Base-by-base conservation (phyloP, 2,797 vertebrate species). In the Ceyx erithaca region DNA sequence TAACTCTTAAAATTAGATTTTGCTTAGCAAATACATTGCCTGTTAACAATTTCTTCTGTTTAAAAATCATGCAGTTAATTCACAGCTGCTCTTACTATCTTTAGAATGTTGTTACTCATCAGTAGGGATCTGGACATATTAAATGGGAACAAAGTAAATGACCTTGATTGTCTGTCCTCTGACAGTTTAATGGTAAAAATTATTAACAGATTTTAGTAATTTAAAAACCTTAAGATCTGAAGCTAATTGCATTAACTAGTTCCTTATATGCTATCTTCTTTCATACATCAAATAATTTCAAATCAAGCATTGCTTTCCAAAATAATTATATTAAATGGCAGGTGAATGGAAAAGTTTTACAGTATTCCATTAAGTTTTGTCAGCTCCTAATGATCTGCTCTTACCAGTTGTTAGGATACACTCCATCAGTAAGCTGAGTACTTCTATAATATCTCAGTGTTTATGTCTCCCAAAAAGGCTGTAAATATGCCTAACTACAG, bases 31-130 rank as follows among this genome's bases (percentile, higher is more conserved):
- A 89, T 86, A 52, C 31, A 62, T 71, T 75, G 48, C 11, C 28
- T 54, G 40, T 55, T 82, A 90, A 70, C 54, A 79, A 51, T 90
- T 91, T 77, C 75, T 85, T 71, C 91, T 90, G 63, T 87, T 85
- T 78, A 80, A 85, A 82, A 89, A 30, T 35, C 12, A 33, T 51
- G 31, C 51, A 58, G 51, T 68, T 71, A 85, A 71, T 81, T 81
- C 70, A 68, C 71, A 85, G 68, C 6, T 71, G 46, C 11, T 89
- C 25, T 48, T 91, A 61, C 61, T 92, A 37, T 93, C 20, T 95
- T 92, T 92, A 86, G 92, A 85, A 88, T 22, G 35, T 30, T 87
- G 20, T 25, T 89, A 40, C 3, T 71, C 55, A 54, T 77, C 45
- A 40, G 31, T 62, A 80, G 14, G 30, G 40, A 40, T 35, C 15